A percentile compares a stretch with the other conserved stretches of the same genome.
Evolutionary conservation across 2,888 invertebrate species (phyloP).

Genomic region (Chalcis sispes): DNA sequence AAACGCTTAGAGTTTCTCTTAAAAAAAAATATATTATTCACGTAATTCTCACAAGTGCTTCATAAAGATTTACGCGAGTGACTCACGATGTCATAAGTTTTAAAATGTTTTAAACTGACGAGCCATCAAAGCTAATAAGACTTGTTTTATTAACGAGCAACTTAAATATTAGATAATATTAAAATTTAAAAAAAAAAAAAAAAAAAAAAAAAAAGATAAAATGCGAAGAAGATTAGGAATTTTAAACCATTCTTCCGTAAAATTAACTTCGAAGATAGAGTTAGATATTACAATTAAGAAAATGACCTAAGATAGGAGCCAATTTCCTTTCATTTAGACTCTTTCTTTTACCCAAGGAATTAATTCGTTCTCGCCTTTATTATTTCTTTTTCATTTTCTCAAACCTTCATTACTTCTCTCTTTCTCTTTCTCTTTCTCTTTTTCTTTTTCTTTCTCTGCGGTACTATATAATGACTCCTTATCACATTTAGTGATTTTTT

Average conservation of each 20-base stretch:
- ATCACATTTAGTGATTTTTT: slow-evolving; percentile 54
- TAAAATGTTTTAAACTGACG: no score
- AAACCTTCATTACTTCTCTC: no score
- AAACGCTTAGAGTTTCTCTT: no score
- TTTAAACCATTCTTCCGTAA: slow-evolving; percentile 37
- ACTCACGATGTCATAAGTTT: no score
- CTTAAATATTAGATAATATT: neutral
- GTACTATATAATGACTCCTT: slow-evolving; percentile 49
- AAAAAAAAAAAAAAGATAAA: slow-evolving; percentile 1
- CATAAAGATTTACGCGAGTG: no score
- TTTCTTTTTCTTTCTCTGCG: slow-evolving; percentile 16
- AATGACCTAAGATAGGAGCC: slow-evolving; percentile 55
- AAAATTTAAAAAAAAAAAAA: neutral
- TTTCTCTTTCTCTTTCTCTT: no score
- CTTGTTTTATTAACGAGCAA: neutral
- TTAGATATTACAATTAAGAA: slow-evolving; percentile 47
- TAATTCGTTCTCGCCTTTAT: slow-evolving; percentile 54
- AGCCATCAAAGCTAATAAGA: no score
- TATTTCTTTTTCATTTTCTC: slow-evolving; percentile 56
- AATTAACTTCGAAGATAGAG: slow-evolving; percentile 51
- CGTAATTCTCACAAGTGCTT: no score
- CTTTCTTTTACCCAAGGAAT: slow-evolving; percentile 39
- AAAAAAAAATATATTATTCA: no score
- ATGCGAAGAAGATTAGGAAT: slow-evolving; percentile 23
- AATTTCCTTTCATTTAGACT: slow-evolving; percentile 55